phyloP scores from a whole-genome alignment of 2,888 invertebrate species.

The Oasisia sp. region DNA sequence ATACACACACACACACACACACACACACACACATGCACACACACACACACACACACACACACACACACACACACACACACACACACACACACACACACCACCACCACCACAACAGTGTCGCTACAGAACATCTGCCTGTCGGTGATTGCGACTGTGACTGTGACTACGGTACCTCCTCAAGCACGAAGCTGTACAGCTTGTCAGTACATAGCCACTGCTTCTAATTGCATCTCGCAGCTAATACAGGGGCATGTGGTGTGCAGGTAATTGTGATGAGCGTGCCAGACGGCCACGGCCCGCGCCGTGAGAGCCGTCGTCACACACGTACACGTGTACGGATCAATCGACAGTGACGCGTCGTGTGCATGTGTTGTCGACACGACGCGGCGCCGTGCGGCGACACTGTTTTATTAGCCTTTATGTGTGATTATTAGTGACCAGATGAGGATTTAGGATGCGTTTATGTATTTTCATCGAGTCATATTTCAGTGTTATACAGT shows the following conservation, averaged over 20 bases:
- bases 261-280: conserved; percentile 8
- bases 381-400: background rate
- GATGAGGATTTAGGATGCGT: conserved; percentile 12
- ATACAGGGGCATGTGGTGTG: background rate
- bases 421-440: conserved; percentile 17
- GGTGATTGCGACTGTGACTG: background rate
- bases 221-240: conserved; percentile 12
- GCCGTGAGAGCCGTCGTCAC: background rate
- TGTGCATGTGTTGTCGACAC: background rate
- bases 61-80: too few relatives aligned
- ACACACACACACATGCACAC: too few relatives aligned
- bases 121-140: background rate
- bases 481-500: background rate
- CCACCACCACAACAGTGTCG: background rate
- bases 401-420: conserved; percentile 3
- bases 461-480: background rate
- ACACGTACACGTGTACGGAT: background rate
- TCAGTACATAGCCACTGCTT: background rate
- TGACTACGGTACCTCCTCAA: background rate
- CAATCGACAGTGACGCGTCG: background rate
- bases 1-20: too few relatives aligned
- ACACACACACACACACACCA: background rate
- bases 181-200: background rate
- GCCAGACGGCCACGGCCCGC: background rate
- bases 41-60: too few relatives aligned